Percentiles rank a stretch among this genome's conserved stretches.
These are phyloP conservation scores for Phortica okadai DNA, from an alignment of 2,888 invertebrate genomes.

Conservation along the genomic window DNA sequence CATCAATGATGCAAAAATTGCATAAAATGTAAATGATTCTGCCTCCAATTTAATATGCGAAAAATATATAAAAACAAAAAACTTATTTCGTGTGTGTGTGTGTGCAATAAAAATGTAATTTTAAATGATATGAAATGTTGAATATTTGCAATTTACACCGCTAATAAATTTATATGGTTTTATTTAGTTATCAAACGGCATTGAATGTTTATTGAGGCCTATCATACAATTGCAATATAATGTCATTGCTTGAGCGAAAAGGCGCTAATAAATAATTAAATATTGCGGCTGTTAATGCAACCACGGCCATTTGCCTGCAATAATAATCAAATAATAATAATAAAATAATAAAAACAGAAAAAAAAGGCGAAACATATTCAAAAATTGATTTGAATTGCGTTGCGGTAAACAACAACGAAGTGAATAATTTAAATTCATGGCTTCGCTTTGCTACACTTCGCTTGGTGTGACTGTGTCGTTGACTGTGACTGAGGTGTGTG, in stretches of 20 bases:
- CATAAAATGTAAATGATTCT: constrained; percentile 32
- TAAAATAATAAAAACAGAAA: constrained; percentile 1
- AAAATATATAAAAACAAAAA: constrained; percentile 1
- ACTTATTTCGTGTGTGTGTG: too few species aligned
- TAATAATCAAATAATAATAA: constrained; percentile 1
- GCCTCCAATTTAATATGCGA: constrained; percentile 32
- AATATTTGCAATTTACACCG: constrained; percentile 31
- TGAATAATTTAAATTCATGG: constrained; percentile 60
- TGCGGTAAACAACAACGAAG: constrained; percentile 62
- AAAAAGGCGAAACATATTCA: constrained; percentile 46
- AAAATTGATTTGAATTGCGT: constrained; percentile 66
- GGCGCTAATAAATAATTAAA: constrained; percentile 26
- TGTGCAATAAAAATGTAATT: not conserved
- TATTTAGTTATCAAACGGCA: not conserved
- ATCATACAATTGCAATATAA: constrained; percentile 2
- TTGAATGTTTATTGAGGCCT: not conserved
- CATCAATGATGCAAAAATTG: constrained; percentile 56
- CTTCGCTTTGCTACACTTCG: not conserved
- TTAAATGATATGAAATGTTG: not conserved
- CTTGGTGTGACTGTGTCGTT: not conserved
- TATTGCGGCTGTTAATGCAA: constrained; percentile 9
- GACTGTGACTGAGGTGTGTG: not conserved
- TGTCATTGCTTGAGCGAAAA: constrained; percentile 12
- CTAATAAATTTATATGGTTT: constrained; percentile 18
- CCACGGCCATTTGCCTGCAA: not conserved